Conservation (phyloP, 2,888 invertebrate species). For the Leptura quadrifasciata region DNA sequence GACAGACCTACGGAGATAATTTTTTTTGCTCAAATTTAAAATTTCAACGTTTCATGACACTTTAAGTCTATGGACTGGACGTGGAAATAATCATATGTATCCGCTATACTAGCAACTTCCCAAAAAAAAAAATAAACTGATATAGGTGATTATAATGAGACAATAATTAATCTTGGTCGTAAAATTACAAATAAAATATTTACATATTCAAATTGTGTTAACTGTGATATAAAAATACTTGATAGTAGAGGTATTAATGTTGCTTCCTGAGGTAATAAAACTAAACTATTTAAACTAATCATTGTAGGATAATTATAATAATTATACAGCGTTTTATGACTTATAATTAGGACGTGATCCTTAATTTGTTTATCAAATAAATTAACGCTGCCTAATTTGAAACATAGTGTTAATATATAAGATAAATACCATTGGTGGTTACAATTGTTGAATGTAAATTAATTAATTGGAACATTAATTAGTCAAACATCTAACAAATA, state of each 20-base stretch:
- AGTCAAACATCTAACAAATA: slow-evolving; percentile 27
- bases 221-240: not conserved
- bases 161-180: not conserved
- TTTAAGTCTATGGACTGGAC: no score
- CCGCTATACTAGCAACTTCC: not conserved
- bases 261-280: not conserved
- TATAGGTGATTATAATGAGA: not conserved
- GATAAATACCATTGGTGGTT: slow-evolving; percentile 27
- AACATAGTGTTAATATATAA: slow-evolving; percentile 26
- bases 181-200: not conserved
- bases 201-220: slow-evolving; percentile 12
- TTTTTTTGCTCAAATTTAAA: no score
- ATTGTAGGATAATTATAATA: slow-evolving; percentile 13
- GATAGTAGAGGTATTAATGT: not conserved
- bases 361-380: slow-evolving; percentile 30
- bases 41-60: no score
- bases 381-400: slow-evolving; percentile 23
- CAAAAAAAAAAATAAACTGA: not conserved
- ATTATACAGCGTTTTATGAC: slow-evolving; percentile 13
- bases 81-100: no score
- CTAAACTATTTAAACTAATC: slow-evolving; percentile 12
- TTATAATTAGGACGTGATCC: slow-evolving; percentile 15
- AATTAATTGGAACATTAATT: slow-evolving; percentile 33
- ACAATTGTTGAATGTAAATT: slow-evolving; percentile 31
- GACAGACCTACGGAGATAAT: no score